Evolutionary conservation across 1,140 invertebrate genomes (phyloP), one percentile per base, ranked within the genome.

Genomic region (Drosophila kurseongensis): DNA sequence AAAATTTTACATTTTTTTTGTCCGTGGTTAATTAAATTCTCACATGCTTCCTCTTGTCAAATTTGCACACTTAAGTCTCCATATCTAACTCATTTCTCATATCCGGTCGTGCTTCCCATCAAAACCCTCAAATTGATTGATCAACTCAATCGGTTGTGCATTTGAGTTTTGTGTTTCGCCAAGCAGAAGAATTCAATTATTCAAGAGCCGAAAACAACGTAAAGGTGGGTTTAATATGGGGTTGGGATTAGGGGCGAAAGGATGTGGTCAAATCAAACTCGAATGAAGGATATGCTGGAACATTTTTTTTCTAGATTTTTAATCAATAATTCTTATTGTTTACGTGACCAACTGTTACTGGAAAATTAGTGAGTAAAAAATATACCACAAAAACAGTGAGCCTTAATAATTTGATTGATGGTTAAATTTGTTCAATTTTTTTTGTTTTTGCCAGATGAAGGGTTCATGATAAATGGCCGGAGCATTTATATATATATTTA

Each of bases 141-240:
- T 83, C 75, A 82, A 83, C 75, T 83, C 75, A 78, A 60, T 83
- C 75, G 69, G 57, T 82, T 82, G 60, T 83, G 79, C 79, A 82
- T 73, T 78, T 68, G 40, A 67, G 75, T 65, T 82, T 80, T 78
- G 79, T 83, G 80, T 83, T 83, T 83, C 80, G 40, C 58, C 80
- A 83, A 83, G 80, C 80, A 82, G 80, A 83, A 83, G 80, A 83
- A 83, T 83, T 83, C 80, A 83, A 83, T 83, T 83, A 83, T 83
- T 83, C 75, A 82, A 75, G 63, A 78, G 75, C 71, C 65, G 61
- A 78, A 83, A 82, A 75, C 80, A 83, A 74, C 50, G 29, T 48
- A n/a, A 73, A 72, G 44, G 73, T 81, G 40, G 57, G 36, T 58
- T 23, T 27, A 51, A 27, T 9, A 27, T 14, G 42, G 44, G 38